Percentiles rank a stretch among this genome's conserved stretches.
Evolutionary conservation across 2,797 vertebrate species (phyloP).

Genomic region (Paguma larvata): DNA sequence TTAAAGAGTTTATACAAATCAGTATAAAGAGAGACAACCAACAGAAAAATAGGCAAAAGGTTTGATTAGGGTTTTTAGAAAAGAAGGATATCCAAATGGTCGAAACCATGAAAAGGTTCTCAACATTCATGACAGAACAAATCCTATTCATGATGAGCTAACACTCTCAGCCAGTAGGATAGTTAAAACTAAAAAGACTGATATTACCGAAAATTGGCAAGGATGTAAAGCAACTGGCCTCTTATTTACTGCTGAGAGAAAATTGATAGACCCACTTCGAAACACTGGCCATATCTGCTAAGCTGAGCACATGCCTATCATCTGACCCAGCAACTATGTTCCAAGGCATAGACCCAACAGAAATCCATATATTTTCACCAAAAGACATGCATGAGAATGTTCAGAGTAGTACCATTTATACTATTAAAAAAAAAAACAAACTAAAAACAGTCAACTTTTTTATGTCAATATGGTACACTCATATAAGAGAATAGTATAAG

Average conservation of each 20-base stretch:
- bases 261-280: background rate
- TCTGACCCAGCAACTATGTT: background rate
- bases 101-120: background rate
- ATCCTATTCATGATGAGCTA: constrained; percentile 5
- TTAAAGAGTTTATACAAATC: background rate
- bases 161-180: background rate
- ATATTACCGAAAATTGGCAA: background rate
- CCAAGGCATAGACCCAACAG: background rate
- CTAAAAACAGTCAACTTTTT: background rate
- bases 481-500: background rate
- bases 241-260: background rate
- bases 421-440: background rate
- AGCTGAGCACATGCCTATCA: background rate
- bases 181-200: background rate
- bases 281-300: background rate
- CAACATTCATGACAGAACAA: background rate
- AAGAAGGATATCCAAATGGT: background rate
- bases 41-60: background rate
- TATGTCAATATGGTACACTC: background rate
- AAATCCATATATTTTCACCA: background rate
- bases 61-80: background rate
- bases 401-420: background rate
- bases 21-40: background rate
- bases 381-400: background rate
- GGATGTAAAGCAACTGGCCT: background rate